Evolutionary conservation across 2,888 invertebrate genomes (phyloP), one percentile per base, ranked within the genome.

Genomic region (Hermaeophaga mercurialis): DNA sequence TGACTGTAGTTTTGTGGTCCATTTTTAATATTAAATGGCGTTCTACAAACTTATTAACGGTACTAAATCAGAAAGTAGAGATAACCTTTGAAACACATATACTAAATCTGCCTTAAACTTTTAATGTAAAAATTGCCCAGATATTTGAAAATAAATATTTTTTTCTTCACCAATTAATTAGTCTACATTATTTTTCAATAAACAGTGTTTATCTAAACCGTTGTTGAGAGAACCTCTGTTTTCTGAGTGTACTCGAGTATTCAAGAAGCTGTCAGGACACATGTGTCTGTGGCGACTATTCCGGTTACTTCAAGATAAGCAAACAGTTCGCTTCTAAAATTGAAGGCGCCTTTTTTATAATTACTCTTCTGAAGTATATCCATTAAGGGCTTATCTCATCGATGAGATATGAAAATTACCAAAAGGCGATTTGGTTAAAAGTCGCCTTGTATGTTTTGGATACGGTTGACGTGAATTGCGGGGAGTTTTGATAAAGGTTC

Each of bases 321-420:
- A 52, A 61, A 56, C 38, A 58, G 54, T 58, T 56, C 46, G 54
- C 54, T 58, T 63, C 59, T 38, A 48, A 61, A 63, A 54, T 56
- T 58, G 57, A 59, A 61, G 63, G 63, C 63, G 59, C 59, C 59
- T 57, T 33, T 52, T 57, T 55, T 56, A 63, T 61, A 63, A 63
- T 59, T 59, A 59, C 50, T 53, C 55, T 56, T 34, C 44, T 54
- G 22, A 43, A 31, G 34, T 57, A 53, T 54, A 57, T 59, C 61
- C 63, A 63, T 61, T 63, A 63, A 53, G 54, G 50, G 24, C 36
- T 47, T 56, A 53, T 54, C 52, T 43, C 34, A 56, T 48, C 52
- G 61, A 56, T 58, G 53, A 49, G 58, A 61, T 54, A 58, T 53
- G 48, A 44, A 50, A 46, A 47, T 60, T 46, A 50, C 28, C 31